These are phyloP conservation scores for Metopia argyrocephala DNA, from an alignment of 2,888 invertebrate species.

Conservation along the genomic window DNA sequence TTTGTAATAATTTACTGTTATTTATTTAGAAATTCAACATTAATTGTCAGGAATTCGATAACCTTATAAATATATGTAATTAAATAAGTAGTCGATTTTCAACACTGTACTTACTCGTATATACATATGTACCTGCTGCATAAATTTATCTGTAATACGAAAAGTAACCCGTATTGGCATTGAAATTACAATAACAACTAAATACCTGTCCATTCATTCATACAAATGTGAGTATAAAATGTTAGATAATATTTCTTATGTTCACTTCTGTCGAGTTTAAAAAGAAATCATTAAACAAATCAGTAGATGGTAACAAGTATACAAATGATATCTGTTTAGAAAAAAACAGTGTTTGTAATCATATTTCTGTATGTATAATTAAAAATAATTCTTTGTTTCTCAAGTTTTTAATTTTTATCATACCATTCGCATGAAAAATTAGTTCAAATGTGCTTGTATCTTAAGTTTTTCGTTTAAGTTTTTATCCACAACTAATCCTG, in stretches of 20 bases:
- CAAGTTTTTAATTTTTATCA: background rate
- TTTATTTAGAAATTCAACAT: too few species aligned
- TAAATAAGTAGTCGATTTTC: too few species aligned
- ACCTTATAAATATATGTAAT: too few species aligned
- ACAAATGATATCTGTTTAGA: too few species aligned
- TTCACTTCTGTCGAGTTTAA: constrained; percentile 16
- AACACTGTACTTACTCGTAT: background rate
- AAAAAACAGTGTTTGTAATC: too few species aligned
- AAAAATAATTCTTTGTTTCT: background rate
- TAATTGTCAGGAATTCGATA: too few species aligned
- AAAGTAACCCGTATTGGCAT: constrained; percentile 44
- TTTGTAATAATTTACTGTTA: too few species aligned
- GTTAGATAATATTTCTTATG: constrained; percentile 44
- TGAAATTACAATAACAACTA: constrained; percentile 39
- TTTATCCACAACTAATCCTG: too few species aligned
- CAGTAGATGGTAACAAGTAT: background rate
- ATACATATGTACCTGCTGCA: background rate
- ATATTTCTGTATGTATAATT: constrained; percentile 2
- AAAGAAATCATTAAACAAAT: background rate
- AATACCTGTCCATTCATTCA: background rate
- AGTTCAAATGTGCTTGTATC: background rate
- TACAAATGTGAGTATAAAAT: constrained; percentile 35
- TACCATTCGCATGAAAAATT: too few species aligned
- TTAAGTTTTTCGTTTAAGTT: too few species aligned
- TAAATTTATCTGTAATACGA: background rate